These are phyloP conservation scores for Cyprinodon brontotheroides DNA, from an alignment of 2,113 vertebrate genomes.

Conservation along the genomic window DNA sequence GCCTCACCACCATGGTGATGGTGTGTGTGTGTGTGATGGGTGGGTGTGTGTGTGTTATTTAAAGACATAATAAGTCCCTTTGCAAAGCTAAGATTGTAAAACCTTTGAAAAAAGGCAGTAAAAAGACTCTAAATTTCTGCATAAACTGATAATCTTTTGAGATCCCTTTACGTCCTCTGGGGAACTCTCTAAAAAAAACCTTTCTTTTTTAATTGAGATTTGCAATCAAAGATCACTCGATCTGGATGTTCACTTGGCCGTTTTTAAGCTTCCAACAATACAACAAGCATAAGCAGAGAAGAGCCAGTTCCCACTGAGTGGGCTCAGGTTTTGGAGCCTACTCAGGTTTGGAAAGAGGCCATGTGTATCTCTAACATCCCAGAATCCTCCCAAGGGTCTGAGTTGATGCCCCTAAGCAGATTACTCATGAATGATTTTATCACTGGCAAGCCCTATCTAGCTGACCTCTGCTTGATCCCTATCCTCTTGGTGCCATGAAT, in stretches of 20 bases:
- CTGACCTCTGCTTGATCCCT: conserved; percentile 9
- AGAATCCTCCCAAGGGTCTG: background rate
- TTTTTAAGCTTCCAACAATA: background rate
- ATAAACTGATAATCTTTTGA: background rate
- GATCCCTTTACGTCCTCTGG: background rate
- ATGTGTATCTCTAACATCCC: background rate
- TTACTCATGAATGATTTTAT: conserved; percentile 17
- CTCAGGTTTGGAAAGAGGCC: background rate
- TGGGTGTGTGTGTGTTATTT: background rate
- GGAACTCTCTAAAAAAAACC: background rate
- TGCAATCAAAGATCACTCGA: background rate
- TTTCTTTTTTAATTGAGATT: too few relatives aligned
- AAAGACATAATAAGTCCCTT: background rate
- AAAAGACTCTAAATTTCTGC: background rate
- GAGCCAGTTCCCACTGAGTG: background rate
- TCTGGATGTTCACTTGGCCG: background rate
- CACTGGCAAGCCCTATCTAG: conserved; percentile 5
- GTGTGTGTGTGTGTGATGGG: background rate
- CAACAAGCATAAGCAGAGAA: background rate
- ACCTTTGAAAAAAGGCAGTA: background rate
- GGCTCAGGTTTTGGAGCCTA: background rate
- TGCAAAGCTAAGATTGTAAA: background rate
- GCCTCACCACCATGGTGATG: background rate
- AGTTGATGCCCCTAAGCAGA: conserved; percentile 12
- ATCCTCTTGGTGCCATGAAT: background rate